Evolutionary conservation across 1,140 invertebrate genomes (phyloP).

Genomic region (Spodoptera litura): DNA sequence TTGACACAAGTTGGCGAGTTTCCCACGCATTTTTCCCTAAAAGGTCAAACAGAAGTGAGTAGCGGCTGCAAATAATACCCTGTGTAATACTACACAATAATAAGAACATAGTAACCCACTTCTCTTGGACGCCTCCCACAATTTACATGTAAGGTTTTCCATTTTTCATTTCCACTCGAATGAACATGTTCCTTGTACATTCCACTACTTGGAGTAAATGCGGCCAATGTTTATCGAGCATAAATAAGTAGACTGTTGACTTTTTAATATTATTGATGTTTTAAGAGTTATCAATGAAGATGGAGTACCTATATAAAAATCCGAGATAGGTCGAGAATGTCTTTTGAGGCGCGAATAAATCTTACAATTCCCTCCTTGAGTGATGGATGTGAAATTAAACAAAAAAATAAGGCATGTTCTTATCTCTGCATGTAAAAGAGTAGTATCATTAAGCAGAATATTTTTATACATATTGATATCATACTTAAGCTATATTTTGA

Average conservation of each 20-base stretch:
- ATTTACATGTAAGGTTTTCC: constrained; percentile 29
- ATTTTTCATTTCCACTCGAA: constrained; percentile 33
- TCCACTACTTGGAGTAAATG: background rate
- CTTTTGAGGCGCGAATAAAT: constrained; percentile 2
- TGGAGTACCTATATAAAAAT: background rate
- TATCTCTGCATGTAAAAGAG: background rate
- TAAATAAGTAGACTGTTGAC: background rate
- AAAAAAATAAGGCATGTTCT: background rate
- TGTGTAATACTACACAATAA: constrained; percentile 13
- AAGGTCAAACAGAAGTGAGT: background rate
- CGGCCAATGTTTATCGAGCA: constrained; percentile 5
- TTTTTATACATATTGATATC: background rate
- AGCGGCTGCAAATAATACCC: background rate
- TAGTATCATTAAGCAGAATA: background rate
- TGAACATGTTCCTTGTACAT: background rate
- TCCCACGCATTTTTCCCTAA: constrained; percentile 11
- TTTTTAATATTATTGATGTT: background rate
- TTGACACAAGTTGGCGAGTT: background rate
- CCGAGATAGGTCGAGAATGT: background rate
- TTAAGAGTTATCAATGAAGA: background rate
- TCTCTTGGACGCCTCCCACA: constrained; percentile 19
- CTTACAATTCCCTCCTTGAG: background rate
- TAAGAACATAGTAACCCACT: constrained; percentile 36
- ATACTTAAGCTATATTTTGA: too few species aligned
- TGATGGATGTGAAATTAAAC: constrained; percentile 9